These are phyloP conservation scores for Trichonephila clavipes DNA, from an alignment of 1,140 invertebrate species.

Conservation along the genomic window DNA sequence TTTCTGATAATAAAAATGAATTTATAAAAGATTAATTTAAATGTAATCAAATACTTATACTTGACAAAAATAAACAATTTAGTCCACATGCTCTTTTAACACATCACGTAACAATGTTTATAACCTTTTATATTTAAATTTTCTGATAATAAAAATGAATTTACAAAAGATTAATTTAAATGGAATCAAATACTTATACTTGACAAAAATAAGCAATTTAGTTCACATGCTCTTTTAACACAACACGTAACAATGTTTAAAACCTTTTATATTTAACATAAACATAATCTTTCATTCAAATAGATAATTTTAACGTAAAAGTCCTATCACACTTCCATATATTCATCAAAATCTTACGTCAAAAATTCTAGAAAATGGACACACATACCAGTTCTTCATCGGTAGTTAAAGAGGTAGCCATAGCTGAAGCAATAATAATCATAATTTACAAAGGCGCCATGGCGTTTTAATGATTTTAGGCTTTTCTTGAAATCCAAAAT, in stretches of 20 bases:
- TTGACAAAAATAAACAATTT: too few species aligned
- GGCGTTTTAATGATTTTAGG: background rate
- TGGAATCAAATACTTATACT: too few species aligned
- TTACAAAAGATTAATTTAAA: too few species aligned
- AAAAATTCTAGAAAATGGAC: background rate
- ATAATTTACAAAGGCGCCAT: slow-evolving; percentile 41
- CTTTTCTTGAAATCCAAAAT: background rate
- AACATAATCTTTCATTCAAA: background rate
- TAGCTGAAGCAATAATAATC: slow-evolving; percentile 79
- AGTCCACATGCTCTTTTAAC: background rate
- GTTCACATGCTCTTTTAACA: background rate
- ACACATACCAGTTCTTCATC: slow-evolving; percentile 87
- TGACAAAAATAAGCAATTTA: too few species aligned
- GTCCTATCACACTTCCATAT: background rate
- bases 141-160: too few species aligned
- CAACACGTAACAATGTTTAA: background rate
- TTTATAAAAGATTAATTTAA: too few species aligned
- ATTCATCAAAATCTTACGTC: background rate
- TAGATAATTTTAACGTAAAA: background rate
- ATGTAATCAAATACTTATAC: too few species aligned
- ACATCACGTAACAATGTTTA: background rate
- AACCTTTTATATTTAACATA: too few species aligned
- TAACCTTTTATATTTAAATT: too few species aligned
- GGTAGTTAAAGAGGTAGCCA: slow-evolving; percentile 86
- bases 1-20: too few species aligned